Conservation (phyloP, 2,113 vertebrate species). For the Trochalopteron elliotii region DNA sequence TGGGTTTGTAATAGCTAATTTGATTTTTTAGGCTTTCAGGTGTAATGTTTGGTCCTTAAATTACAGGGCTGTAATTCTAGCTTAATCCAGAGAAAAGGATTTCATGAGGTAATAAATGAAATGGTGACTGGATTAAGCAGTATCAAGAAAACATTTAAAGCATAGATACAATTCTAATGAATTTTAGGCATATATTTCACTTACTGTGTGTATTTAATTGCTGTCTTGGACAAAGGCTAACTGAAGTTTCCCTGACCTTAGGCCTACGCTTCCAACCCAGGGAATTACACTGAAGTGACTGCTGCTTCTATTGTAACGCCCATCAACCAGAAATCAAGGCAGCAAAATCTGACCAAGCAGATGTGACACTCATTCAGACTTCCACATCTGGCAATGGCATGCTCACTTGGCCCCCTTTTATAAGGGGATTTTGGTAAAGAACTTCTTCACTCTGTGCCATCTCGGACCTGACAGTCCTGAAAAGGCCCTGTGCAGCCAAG, state of each 20-base stretch:
- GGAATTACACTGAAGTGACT: fast-evolving
- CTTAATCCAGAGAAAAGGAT: neutral
- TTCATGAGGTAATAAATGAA: neutral
- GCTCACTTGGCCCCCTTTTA: neutral
- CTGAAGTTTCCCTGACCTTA: neutral
- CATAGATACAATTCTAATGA: neutral
- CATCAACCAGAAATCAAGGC: neutral
- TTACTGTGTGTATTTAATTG: neutral
- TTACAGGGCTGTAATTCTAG: neutral
- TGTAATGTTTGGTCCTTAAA: neutral
- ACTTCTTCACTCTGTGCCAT: fast-evolving
- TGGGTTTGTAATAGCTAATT: neutral
- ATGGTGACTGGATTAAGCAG: neutral
- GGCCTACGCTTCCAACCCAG: neutral
- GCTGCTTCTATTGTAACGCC: neutral
- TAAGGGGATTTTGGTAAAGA: neutral
- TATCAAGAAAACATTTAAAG: neutral
- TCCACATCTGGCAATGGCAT: neutral
- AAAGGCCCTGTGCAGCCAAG: neutral
- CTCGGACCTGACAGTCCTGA: neutral
- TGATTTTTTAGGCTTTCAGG: neutral
- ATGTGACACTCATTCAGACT: neutral
- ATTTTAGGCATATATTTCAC: neutral
- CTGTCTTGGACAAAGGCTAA: neutral
- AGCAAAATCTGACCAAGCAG: neutral